phyloP scores from a whole-genome alignment of 2,888 invertebrate genomes.

The Theretra japonica region DNA sequence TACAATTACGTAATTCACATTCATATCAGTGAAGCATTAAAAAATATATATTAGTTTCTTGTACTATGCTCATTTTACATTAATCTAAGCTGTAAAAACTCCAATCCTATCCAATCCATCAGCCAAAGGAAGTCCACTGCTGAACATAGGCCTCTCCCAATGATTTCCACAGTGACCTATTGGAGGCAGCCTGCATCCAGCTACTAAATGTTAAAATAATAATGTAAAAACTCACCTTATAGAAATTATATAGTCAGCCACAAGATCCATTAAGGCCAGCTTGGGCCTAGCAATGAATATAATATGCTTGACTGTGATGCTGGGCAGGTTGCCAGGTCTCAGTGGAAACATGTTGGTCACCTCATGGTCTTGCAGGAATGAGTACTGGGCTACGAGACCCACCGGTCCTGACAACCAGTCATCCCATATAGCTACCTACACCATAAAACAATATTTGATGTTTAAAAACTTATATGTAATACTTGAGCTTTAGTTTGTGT shows the following conservation, averaged over 20 bases:
- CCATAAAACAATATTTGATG: background rate
- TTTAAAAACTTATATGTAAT: no score
- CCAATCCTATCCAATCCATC: no score
- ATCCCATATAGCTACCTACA: constrained; percentile 93
- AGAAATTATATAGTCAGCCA: constrained; percentile 88
- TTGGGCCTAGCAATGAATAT: constrained; percentile 95
- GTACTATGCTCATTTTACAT: background rate
- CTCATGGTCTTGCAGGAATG: constrained; percentile 91
- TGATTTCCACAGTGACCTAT: no score
- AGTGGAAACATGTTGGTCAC: constrained; percentile 94
- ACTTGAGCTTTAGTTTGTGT: background rate
- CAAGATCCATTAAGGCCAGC: constrained; percentile 91
- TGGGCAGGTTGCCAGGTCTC: constrained; percentile 87
- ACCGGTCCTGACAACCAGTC: constrained; percentile 94
- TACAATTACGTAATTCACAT: no score
- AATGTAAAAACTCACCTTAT: constrained; percentile 55
- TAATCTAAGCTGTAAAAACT: constrained; percentile 20
- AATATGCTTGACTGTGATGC: constrained; percentile 90
- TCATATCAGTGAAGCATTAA: no score
- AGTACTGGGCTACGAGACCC: constrained; percentile 92
- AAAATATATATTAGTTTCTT: no score
- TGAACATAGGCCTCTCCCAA: no score
- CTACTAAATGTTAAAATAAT: no score
- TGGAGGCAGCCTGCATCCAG: no score
- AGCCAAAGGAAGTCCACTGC: no score